Conservation (phyloP, 2,113 vertebrate genomes). For the Sula dactylatra region DNA sequence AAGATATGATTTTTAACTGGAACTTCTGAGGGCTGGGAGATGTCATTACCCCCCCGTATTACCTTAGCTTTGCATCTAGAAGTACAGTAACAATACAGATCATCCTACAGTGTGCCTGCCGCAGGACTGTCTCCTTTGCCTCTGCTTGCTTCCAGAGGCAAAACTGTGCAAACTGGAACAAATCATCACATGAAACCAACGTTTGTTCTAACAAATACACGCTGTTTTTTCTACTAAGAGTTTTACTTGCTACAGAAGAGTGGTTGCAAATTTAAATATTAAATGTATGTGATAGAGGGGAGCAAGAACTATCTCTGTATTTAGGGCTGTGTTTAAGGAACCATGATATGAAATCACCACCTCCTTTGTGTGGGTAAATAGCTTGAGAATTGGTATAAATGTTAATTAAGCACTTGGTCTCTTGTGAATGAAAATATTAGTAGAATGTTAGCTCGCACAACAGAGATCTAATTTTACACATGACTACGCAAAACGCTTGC, state of each 20-base stretch:
- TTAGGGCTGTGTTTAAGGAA: not conserved
- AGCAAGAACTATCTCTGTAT: not conserved
- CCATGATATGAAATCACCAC: not conserved
- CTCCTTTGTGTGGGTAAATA: conserved; percentile 44
- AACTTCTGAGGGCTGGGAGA: not conserved
- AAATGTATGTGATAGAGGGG: not conserved
- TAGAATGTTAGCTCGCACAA: not conserved
- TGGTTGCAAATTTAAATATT: not conserved
- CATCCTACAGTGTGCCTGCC: not conserved
- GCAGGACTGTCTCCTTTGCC: not conserved
- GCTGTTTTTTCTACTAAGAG: not conserved
- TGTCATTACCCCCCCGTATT: not conserved
- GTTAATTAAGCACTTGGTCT: conserved; percentile 44
- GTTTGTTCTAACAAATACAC: not conserved
- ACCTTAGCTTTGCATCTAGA: no score
- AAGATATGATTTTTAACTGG: not conserved
- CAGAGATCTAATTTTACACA: conserved; percentile 53
- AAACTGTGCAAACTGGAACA: not conserved
- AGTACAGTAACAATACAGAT: not conserved
- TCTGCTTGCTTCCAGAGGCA: not conserved
- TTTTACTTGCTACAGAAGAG: not conserved
- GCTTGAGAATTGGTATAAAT: conserved; percentile 25
- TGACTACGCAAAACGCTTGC: not conserved
- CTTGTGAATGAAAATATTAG: conserved; percentile 58
- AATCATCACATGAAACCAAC: not conserved